These are phyloP conservation scores for Dione vanillae DNA, from an alignment of 2,888 invertebrate genomes.

Conservation along the genomic window DNA sequence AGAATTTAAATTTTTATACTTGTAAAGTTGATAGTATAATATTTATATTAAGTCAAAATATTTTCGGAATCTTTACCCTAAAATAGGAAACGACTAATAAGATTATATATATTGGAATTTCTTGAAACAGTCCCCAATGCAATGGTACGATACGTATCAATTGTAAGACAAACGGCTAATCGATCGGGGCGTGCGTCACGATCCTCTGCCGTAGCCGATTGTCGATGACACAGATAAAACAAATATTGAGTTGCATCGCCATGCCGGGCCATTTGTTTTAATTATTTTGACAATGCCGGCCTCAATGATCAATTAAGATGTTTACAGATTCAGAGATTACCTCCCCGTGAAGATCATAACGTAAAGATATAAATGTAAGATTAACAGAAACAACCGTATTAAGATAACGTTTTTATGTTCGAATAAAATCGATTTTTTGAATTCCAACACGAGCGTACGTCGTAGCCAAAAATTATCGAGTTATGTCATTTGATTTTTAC, in stretches of 20 bases:
- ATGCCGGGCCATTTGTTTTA: constrained; percentile 39
- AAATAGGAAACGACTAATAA: not conserved
- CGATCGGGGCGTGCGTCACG: constrained; percentile 44
- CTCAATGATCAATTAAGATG: constrained; percentile 32
- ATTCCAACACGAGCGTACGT: too few species aligned
- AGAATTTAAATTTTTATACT: too few species aligned
- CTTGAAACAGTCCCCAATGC: constrained; percentile 27
- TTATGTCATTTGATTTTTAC: not conserved
- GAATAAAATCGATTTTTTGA: constrained; percentile 16
- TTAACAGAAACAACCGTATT: constrained; percentile 16
- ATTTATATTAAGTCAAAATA: too few species aligned
- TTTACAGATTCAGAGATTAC: constrained; percentile 21
- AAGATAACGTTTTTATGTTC: constrained; percentile 11
- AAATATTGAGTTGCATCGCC: constrained; percentile 38
- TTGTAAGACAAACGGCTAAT: constrained; percentile 33
- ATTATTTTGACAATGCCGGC: constrained; percentile 42
- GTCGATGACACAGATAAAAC: constrained; percentile 43
- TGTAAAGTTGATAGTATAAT: too few species aligned
- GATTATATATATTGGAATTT: constrained; percentile 28
- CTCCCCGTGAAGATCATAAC: constrained; percentile 11
- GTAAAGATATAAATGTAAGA: constrained; percentile 18
- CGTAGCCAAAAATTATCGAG: too few species aligned
- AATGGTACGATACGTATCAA: constrained; percentile 37
- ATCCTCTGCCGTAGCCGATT: constrained; percentile 37
- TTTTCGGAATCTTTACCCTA: not conserved